phyloP scores from a whole-genome alignment of 2,113 vertebrate genomes.

The Mesocricetus auratus region DNA sequence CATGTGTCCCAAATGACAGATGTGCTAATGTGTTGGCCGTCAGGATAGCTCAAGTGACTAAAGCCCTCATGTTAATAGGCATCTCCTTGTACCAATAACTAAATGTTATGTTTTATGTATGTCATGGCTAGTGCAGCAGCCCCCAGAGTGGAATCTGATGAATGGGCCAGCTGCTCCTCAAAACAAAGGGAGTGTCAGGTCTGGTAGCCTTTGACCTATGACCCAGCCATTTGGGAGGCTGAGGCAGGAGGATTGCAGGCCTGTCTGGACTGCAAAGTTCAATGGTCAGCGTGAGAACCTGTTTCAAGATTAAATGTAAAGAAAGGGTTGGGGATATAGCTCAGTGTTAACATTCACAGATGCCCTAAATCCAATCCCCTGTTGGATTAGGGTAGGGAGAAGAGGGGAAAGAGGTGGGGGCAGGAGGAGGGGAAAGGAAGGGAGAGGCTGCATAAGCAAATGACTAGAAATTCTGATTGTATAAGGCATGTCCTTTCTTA shows the following conservation, averaged over 20 bases:
- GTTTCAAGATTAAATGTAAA: background rate
- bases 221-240: background rate
- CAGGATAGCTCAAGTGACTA: background rate
- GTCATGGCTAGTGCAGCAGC: background rate
- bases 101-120: background rate
- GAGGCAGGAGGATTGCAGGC: background rate
- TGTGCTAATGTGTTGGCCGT: background rate
- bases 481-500: background rate
- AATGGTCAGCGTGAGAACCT: background rate
- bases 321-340: background rate
- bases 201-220: background rate
- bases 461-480: background rate
- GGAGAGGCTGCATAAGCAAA: background rate
- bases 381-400: too few species aligned
- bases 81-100: background rate
- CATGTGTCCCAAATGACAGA: background rate
- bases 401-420: accelerated
- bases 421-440: too few species aligned
- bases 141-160: background rate
- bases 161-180: background rate
- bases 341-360: background rate
- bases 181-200: background rate
- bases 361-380: background rate
- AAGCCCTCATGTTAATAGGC: background rate
- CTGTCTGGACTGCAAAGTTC: background rate